Base-by-base conservation (phyloP, 2,888 invertebrate species). In the Drosophila multiciliata region DNA sequence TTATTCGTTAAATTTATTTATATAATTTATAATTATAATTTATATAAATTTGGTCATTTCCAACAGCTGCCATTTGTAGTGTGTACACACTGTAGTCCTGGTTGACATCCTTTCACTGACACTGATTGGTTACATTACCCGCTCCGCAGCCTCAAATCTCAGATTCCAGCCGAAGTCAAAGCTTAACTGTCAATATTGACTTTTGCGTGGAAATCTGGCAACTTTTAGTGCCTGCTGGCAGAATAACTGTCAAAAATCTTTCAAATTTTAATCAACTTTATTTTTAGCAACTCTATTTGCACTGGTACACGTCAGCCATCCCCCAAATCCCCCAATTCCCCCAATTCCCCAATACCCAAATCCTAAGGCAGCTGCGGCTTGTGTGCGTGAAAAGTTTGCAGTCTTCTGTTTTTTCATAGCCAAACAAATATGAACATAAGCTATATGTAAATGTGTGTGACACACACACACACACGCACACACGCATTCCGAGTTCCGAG, bases 261-360 rank as follows among this genome's bases (percentile, higher is more conserved):
- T 90, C 82, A 86, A 88, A 87, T 87, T 87, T 87, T 87, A 87
- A 87, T 87, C 87, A 87, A 90, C 87, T 90, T 87, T 86, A 90
- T 88, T 86, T 87, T 73, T 61, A 70, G 74, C 74, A 55, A 58
- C 66, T 61, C 63, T 80, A 66, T 82, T 88, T 88, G 72, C 73
- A 61, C 66, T 55, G 65, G 53, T 69, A 79, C 67, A 72, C 70
- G 71, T 70, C n/a, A 52, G 20, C 53, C 55, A 35, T 50, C 20
- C 35, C 42, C 29, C 29, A 5, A 23, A 29, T 1, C 11, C 23
- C 23, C 32, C 4, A 20, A 17, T 17, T 26, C 26, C 26, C 29
- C 29, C 29, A 23, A 29, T 1, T 15, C 23, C 23, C 32, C 4
- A 20, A 17, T 17, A 12, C 35, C 20, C 35, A 29, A 29, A 40